A percentile compares a stretch with the other conserved stretches of the same genome.
These are phyloP conservation scores for Nibea albiflora DNA, from an alignment of 2,113 vertebrate genomes.

Conservation along the genomic window DNA sequence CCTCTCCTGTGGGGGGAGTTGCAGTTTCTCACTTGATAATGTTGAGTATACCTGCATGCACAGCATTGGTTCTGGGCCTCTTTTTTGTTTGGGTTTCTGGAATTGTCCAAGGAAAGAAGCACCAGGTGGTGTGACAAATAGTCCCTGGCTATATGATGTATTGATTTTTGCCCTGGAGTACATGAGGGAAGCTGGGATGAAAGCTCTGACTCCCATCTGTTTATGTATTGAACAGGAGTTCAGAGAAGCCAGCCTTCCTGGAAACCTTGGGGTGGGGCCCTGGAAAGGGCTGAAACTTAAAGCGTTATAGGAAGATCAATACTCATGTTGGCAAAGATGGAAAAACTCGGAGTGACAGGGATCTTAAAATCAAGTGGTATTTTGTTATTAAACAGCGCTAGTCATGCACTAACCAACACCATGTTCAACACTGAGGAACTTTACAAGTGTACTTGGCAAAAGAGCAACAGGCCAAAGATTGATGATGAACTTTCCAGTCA, in stretches of 20 bases:
- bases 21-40: background rate
- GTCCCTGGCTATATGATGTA: background rate
- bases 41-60: background rate
- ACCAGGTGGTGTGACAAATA: background rate
- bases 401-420: background rate
- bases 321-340: conserved; percentile 12
- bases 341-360: background rate
- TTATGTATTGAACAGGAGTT: conserved; percentile 27
- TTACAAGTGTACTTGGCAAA: conserved; percentile 13
- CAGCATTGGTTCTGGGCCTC: background rate
- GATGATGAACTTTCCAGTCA: conserved; percentile 41
- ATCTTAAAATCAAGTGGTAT: conserved; percentile 27
- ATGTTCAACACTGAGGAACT: conserved; percentile 1
- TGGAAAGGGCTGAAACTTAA: background rate
- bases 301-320: background rate
- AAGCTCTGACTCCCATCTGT: conserved; percentile 22
- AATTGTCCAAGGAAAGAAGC: background rate
- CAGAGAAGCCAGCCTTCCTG: conserved; percentile 1
- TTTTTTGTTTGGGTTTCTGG: no score
- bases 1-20: background rate
- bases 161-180: background rate
- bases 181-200: background rate
- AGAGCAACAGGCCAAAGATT: conserved; percentile 5
- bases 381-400: conserved; percentile 10
- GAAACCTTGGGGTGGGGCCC: conserved; percentile 5